These are phyloP conservation scores for Nasua narica DNA, from an alignment of 2,797 vertebrate genomes.

Conservation along the genomic window DNA sequence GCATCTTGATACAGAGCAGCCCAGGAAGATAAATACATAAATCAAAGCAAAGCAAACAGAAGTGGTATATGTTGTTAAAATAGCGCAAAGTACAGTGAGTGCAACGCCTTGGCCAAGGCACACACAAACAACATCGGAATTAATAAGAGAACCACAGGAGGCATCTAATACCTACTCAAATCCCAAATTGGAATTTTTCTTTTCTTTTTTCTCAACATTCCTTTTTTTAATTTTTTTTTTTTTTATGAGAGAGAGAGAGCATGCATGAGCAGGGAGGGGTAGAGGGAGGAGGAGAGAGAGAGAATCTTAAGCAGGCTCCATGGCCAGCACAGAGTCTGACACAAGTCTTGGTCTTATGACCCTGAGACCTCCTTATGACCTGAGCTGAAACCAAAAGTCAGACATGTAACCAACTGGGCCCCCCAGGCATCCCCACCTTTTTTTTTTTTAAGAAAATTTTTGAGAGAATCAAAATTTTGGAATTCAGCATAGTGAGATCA, in stretches of 20 bases:
- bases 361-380: neutral
- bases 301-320: neutral
- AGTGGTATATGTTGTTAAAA: neutral
- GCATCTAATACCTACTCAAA: neutral
- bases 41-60: conserved; percentile 40
- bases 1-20: neutral
- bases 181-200: neutral
- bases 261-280: neutral
- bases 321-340: neutral
- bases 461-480: neutral
- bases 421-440: neutral
- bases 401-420: neutral
- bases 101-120: neutral
- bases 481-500: neutral
- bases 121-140: neutral
- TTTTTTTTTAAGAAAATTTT: neutral
- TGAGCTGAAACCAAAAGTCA: neutral
- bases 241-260: neutral
- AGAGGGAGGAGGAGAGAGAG: neutral
- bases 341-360: neutral
- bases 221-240: neutral
- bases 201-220: neutral
- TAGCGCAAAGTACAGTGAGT: neutral
- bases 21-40: neutral
- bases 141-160: neutral